Evolutionary conservation across 2,888 invertebrate genomes (phyloP), one percentile per base, ranked within the genome.

Genomic region (Brachyopa scutellaris): DNA sequence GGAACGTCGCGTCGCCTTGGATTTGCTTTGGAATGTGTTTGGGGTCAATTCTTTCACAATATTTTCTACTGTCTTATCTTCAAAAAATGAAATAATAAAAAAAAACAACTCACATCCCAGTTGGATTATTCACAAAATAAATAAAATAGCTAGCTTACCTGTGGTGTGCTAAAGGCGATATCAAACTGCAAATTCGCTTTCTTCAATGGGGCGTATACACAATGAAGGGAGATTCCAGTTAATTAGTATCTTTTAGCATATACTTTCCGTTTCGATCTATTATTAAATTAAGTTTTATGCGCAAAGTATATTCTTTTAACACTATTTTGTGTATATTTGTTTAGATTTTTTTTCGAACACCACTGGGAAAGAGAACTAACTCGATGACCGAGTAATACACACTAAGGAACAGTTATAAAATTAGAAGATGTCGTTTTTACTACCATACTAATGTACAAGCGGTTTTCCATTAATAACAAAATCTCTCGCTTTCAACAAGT

Each of bases 401-500:
- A 82, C 77, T 70, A 55, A 64, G 26, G 51, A 64, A 76, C 62
- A 49, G 67, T 62, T 79, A 42, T 57, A 64, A 70, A 77, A 66
- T 72, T 72, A 76, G 61, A 66, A 53, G 77, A 76, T 59, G 47
- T 51, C 59, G 61, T 55, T 55, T 77, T 77, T 40, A 66, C 66
- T 49, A 66, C 57, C n/a, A 49, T 49, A 66, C 57, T 15, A 49
- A 45, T 31, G 51, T 40, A 74, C 62, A 69, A 64, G 62, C 53
- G 66, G 45, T 66, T 70, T 38, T 47, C n/a, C 45, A 64, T 59
- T 26, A 40, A 66, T 21, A 77, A 55, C 53, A 64, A 64, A 62
- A 76, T n/a, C 42, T 64, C 57, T 70, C 53, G 55, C 59, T 72
- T 72, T 82, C 82, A 82, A 82, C 77, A 82, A 82, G 82, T 82